Evolutionary conservation across 2,113 vertebrate genomes (phyloP), one percentile per base, ranked within the genome.

Genomic region (Serinus canaria): DNA sequence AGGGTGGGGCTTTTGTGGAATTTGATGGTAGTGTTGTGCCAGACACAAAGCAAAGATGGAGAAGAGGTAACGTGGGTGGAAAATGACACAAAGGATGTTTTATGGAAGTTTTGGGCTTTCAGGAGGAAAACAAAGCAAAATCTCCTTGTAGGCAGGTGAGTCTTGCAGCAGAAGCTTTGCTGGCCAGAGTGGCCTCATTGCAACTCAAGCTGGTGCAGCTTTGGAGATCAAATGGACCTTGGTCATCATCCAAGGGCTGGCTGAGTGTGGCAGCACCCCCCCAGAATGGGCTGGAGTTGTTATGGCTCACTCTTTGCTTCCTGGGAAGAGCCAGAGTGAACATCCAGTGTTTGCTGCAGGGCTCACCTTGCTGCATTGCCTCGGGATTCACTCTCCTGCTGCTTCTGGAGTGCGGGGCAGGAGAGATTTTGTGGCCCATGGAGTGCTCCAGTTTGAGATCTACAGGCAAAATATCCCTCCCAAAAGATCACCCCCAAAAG

Each of bases 61-160:
- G 21, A 64, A 67, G 53, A 56, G 14, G 19, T 6, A 43, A 37
- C 15, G 8, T 3, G 7, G 82, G 37, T 60, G 24, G 19, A 18
- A 27, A 59, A 46, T 49, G 16, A 19, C 56, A 78, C 31, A 68
- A 56, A 47, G 16, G 46, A 8, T 41, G 11, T 52, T 93, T 68
- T 25, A 13, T 46, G 15, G 11, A 60, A 15, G 8, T 75, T 75
- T 47, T 18, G 25, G 35, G 41, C 31, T 59, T 37, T 60, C 31
- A 63, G 66, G n/a, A 72, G 39, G 67, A 86, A 83, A 76, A 31
- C 12, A 70, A 90, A 85, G 52, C 47, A 53, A 35, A 6, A 22
- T 2, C 5, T 78, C 22, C 25, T 24, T 59, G 39, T 43, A 50
- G 43, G 35, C 13, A 25, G 0, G 0, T 13, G 59, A 33, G 18